Evolutionary conservation across 2,113 vertebrate genomes (phyloP), one percentile per base, ranked within the genome.

Genomic region (Chaenogobius annularis): DNA sequence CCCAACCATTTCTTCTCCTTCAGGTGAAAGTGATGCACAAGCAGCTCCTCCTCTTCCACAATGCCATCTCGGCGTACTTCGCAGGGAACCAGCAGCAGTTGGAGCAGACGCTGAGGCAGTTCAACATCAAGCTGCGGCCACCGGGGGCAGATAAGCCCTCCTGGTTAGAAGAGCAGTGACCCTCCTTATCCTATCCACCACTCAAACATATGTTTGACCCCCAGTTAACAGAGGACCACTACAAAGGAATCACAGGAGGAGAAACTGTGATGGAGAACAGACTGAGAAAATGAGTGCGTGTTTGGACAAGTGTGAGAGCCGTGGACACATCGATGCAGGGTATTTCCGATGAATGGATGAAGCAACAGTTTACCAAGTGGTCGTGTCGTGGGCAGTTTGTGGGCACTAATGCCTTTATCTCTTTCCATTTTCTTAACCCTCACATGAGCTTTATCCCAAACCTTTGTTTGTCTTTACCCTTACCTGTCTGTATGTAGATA

Each of bases 11-110:
- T 9, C 22, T 13, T 23, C 0, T 73, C 40, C 66, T 54, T n/a
- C 79, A 99, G 97, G 95, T 99, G 79, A 98, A 99, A 83, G 97
- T 99, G 89, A 99, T 99, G 97, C 97, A 98, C 87, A 98, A 98
- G 90, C 97, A 99, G 90, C 94, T 98, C 46, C 95, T 99, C 58
- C 96, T 99, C 68, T 98, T 99, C 92, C 97, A 98, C 89, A 98
- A 98, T 0, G 97, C 97, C 75, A 95, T 99, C 91, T 98, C 97
- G 0, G 96, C 96, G 1, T 99, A 98, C 92, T 99, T 99, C 66
- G 96, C 96, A 0, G 97, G 97, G 74, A 98, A 99, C 93, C 97
- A 98, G 93, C 95, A 98, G 93, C 96, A 98, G 83, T 86, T 98
- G 90, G 96, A 97, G 90, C 95, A 97, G 92, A 98, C 96, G 67